phyloP scores from a whole-genome alignment of 2,888 invertebrate species.

The Tachina lurida region DNA sequence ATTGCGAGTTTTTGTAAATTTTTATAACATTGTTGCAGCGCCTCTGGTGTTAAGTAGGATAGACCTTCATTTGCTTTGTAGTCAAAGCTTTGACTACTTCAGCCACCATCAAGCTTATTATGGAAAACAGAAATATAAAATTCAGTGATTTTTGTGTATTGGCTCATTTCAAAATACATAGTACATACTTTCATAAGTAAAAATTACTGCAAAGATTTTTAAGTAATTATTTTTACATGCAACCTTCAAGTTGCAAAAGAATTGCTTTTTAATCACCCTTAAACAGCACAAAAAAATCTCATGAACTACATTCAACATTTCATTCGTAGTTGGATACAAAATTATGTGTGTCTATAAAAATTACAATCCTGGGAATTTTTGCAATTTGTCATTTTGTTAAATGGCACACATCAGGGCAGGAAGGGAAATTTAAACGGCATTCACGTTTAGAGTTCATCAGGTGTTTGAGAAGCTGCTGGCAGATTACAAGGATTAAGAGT shows the following conservation, averaged over 20 bases:
- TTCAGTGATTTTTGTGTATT: too few relatives aligned
- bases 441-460: slow-evolving; percentile 76
- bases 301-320: slow-evolving; percentile 25
- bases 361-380: slow-evolving; percentile 69
- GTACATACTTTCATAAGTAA: too few relatives aligned
- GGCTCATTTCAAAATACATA: too few relatives aligned
- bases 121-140: too few relatives aligned
- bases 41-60: too few relatives aligned
- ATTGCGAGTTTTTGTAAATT: too few relatives aligned
- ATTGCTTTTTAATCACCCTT: slow-evolving; percentile 4
- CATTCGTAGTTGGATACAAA: not conserved
- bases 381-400: slow-evolving; percentile 70
- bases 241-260: not conserved
- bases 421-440: slow-evolving; percentile 32
- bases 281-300: not conserved
- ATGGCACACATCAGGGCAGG: slow-evolving; percentile 40
- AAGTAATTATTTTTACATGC: too few relatives aligned
- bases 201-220: too few relatives aligned
- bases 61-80: too few relatives aligned
- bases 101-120: too few relatives aligned
- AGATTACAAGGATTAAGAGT: slow-evolving; percentile 79
- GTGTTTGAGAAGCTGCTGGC: slow-evolving; percentile 76
- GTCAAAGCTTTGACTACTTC: too few relatives aligned
- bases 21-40: too few relatives aligned
- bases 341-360: slow-evolving; percentile 77